phyloP scores from a whole-genome alignment of 2,797 vertebrate genomes.

The Eulemur albifrons region DNA sequence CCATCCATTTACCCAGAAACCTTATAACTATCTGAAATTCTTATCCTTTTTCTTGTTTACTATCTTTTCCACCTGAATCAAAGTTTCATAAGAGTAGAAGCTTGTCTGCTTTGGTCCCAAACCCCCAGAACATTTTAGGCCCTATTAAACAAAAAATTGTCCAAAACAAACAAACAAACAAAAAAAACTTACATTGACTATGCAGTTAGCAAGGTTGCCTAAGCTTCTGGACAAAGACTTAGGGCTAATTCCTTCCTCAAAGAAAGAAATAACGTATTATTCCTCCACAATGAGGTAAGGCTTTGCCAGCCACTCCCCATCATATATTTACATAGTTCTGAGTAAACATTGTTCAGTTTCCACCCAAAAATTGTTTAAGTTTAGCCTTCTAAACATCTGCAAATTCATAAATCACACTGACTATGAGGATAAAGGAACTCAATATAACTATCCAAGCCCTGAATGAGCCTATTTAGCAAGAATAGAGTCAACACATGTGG shows the following conservation, averaged over 20 bases:
- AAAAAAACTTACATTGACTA: neutral
- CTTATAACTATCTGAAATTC: neutral
- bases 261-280: conserved; percentile 30
- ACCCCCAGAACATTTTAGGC: neutral
- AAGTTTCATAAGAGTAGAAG: neutral
- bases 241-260: neutral
- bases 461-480: conserved; percentile 10
- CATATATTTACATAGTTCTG: conserved; percentile 31
- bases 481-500: neutral
- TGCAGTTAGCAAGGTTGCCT: neutral
- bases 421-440: conserved; percentile 9
- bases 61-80: neutral
- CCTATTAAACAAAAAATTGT: conserved; percentile 47
- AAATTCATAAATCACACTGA: conserved; percentile 47
- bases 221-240: conserved; percentile 43
- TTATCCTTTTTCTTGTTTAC: conserved; percentile 14
- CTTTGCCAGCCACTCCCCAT: conserved; percentile 31
- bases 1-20: neutral
- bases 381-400: conserved; percentile 41
- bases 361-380: conserved; percentile 41
- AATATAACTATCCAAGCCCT: neutral
- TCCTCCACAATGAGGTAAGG: conserved; percentile 51
- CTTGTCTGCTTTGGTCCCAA: conserved; percentile 32
- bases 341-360: conserved; percentile 47
- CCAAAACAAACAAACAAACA: neutral